A percentile compares a stretch with the other conserved stretches of the same genome.
Conservation (phyloP, 2,888 invertebrate genomes). For the Epirrhoe alternata region DNA sequence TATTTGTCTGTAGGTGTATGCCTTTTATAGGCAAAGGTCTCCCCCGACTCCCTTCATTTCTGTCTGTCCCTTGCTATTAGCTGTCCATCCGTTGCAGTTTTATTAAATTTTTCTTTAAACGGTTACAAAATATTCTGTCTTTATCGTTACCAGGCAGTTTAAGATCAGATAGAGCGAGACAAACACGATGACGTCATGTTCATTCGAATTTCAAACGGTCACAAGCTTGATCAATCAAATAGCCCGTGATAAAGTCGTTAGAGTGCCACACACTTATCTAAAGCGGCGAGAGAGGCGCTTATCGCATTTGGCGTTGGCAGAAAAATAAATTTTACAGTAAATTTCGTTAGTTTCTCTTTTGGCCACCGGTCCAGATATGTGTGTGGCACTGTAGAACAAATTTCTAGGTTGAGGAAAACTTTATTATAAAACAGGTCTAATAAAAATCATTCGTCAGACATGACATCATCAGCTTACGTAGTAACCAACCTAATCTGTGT, state of each 20-base stretch:
- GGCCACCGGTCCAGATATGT: too few species aligned
- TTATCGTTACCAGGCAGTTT: background rate
- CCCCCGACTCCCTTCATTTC: too few species aligned
- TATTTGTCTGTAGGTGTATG: too few species aligned
- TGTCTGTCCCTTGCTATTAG: too few species aligned
- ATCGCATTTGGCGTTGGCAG: too few species aligned
- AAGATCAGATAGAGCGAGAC: background rate
- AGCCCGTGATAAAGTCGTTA: background rate
- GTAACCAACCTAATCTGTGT: constrained; percentile 14
- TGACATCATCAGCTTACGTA: constrained; percentile 65
- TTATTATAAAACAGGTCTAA: constrained; percentile 26
- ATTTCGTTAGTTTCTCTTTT: too few species aligned
- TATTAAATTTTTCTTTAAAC: background rate
- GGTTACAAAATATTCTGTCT: background rate
- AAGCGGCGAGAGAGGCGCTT: too few species aligned
- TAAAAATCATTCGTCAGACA: constrained; percentile 42
- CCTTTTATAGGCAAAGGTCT: too few species aligned
- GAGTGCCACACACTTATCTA: background rate
- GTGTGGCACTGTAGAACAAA: too few species aligned
- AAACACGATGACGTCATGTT: background rate
- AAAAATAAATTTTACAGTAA: too few species aligned
- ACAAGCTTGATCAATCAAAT: background rate
- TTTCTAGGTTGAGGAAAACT: constrained; percentile 1
- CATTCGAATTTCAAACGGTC: background rate
- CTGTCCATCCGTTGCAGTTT: too few species aligned